Base-by-base conservation (phyloP, 2,797 vertebrate species). In the Onychomys leucogaster region DNA sequence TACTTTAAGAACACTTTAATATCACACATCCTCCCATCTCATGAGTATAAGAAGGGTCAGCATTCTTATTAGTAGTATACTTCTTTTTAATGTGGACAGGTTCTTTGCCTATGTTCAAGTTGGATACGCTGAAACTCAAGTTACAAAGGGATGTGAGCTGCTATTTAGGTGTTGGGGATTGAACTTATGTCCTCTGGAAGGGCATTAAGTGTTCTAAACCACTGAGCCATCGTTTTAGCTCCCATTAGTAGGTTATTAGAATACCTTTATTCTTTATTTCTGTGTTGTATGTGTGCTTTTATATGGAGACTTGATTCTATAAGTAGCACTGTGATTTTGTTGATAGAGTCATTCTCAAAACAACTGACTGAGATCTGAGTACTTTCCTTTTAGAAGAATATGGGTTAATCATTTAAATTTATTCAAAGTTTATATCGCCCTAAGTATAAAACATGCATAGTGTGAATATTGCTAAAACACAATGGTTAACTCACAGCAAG, bases 1-100 rank as follows among this genome's bases (percentile, higher is more conserved):
- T 87, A 93, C 82, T 91, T 92, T 83, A 85, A 91, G 55, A 91
- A 43, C 63, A 17, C 21, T 96, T 89, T 63, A 84, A 59, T 63
- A 5, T 88, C 46, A 21, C 21, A 57, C 73, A 49, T 25, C 37
- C n/a, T 46, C 29, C 41, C 27, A 67, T 19, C 0, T 86, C 46
- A 71, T 63, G 19, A 73, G 89, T 77, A 84, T 19, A 77, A 25
- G 19, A 0, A 83, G 13, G 57, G 59, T 95, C 59, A 65, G 29
- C 27, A 46, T 82, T 94, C 57, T 71, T 65, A 52, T 61, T 89
- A 91, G 3, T 57, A 71, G 59, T 61, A 89, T 25, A 55, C 17
- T 75, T 63, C 55, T 41, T 65, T 65, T 46, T 7, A 84, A 21
- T 46, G 16, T 84, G 14, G 9, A 19, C 32, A 63, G 16, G 16